Evolutionary conservation across 2,797 vertebrate genomes (phyloP).

Genomic region (Cephalopachus bancanus): DNA sequence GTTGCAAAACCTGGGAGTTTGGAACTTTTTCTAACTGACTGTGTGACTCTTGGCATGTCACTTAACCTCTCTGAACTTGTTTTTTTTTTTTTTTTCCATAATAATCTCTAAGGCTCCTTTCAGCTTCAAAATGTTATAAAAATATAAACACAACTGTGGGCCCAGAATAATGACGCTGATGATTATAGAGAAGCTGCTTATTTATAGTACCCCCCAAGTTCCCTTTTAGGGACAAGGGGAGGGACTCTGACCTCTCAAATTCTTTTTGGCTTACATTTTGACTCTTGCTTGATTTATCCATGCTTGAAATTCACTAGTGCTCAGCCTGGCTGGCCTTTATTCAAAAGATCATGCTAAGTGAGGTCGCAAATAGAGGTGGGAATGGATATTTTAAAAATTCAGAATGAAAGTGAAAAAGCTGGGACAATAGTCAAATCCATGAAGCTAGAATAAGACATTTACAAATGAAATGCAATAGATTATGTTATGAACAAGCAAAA

Average conservation of each 20-base stretch:
- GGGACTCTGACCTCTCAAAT: slow-evolving; percentile 58
- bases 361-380: not conserved
- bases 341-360: slow-evolving; percentile 53
- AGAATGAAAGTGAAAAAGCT: slow-evolving; percentile 54
- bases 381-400: slow-evolving; percentile 63
- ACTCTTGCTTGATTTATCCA: slow-evolving; percentile 61
- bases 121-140: slow-evolving; percentile 60
- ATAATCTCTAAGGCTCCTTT: slow-evolving; percentile 38
- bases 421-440: not conserved
- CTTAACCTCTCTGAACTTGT: slow-evolving; percentile 46
- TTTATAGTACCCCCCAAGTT: not conserved
- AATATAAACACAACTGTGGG: not conserved
- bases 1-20: not conserved
- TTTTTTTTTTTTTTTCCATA: not conserved
- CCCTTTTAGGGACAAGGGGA: not conserved
- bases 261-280: slow-evolving; percentile 49
- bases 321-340: slow-evolving; percentile 49
- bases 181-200: slow-evolving; percentile 50
- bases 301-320: slow-evolving; percentile 51
- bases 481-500: not conserved
- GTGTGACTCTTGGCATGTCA: slow-evolving; percentile 7
- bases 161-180: slow-evolving; percentile 25
- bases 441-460: slow-evolving; percentile 21
- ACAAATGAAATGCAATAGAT: slow-evolving; percentile 42
- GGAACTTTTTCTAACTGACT: slow-evolving; percentile 27